phyloP scores from a whole-genome alignment of 2,888 invertebrate genomes.

The Tenodera sinensis region DNA sequence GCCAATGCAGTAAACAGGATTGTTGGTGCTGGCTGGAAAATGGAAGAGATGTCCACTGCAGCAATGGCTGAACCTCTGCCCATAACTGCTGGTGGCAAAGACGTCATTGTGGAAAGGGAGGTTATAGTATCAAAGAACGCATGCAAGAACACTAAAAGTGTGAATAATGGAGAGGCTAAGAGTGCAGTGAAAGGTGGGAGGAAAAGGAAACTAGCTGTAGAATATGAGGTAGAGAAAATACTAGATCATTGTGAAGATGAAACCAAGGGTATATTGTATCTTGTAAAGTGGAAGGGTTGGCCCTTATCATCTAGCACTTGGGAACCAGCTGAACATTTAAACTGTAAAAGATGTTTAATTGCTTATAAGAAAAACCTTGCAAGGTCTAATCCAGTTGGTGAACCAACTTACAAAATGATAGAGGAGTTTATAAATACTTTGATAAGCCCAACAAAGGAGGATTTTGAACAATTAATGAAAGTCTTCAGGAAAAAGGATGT shows the following conservation, averaged over 20 bases:
- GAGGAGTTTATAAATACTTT: conserved; percentile 20
- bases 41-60: not conserved
- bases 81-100: not conserved
- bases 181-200: not conserved
- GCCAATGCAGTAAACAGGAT: not conserved
- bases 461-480: conserved; percentile 47
- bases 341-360: conserved; percentile 56
- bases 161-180: not conserved
- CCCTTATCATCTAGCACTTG: conserved; percentile 69
- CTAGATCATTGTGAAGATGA: conserved; percentile 54
- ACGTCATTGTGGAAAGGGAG: not conserved
- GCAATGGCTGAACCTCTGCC: not conserved
- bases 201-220: conserved; percentile 40
- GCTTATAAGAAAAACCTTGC: not conserved
- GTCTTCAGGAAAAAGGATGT: conserved; percentile 33
- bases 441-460: conserved; percentile 36
- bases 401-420: not conserved
- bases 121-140: not conserved
- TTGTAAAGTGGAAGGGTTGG: conserved; percentile 87
- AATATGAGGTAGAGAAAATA: conserved; percentile 78
- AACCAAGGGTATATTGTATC: conserved; percentile 52
- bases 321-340: conserved; percentile 79
- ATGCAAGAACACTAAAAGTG: not conserved
- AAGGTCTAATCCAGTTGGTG: not conserved
- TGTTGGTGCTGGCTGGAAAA: not conserved